A percentile compares a stretch with the other conserved stretches of the same genome.
Conservation (phyloP, 2,113 vertebrate genomes). For the Menidia beryllina region DNA sequence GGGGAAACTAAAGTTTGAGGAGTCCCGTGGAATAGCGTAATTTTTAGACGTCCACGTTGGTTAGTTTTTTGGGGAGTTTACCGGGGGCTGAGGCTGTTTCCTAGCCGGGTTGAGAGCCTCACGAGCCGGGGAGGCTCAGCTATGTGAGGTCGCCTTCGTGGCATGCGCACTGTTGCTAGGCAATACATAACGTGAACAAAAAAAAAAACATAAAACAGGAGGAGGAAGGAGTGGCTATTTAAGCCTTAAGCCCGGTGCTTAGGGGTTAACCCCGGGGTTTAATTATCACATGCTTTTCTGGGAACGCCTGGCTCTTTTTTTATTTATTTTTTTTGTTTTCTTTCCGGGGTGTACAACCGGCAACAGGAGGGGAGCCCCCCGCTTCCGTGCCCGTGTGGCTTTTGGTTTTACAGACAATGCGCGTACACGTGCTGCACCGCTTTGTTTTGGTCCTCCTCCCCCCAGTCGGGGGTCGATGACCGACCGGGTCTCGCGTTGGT, state of each 20-base stretch:
- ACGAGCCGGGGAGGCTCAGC: neutral
- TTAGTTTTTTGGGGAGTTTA: neutral
- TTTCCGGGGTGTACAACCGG: neutral
- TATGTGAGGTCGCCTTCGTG: constrained; percentile 32
- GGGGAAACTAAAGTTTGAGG: constrained; percentile 32
- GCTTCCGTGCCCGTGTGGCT: neutral
- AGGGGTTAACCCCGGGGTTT: neutral
- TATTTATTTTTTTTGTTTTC: too few relatives aligned
- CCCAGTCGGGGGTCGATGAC: constrained; percentile 11
- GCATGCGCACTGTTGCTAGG: constrained; percentile 77
- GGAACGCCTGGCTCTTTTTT: constrained; percentile 30
- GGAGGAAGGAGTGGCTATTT: constrained; percentile 16
- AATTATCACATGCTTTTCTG: neutral
- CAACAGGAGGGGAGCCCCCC: constrained; percentile 7
- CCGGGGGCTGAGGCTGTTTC: neutral
- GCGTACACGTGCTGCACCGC: constrained; percentile 58
- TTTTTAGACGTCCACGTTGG: constrained; percentile 65
- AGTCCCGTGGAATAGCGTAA: neutral
- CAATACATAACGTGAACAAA: constrained; percentile 54
- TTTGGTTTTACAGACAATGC: constrained; percentile 42
- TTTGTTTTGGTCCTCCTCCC: constrained; percentile 50
- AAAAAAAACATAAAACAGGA: constrained; percentile 6
- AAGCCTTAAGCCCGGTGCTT: neutral
- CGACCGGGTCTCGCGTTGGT: constrained; percentile 11
- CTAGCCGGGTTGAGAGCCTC: neutral